Evolutionary conservation across 1,140 invertebrate genomes (phyloP), one percentile per base, ranked within the genome.

Genomic region (Whitmania pigra): DNA sequence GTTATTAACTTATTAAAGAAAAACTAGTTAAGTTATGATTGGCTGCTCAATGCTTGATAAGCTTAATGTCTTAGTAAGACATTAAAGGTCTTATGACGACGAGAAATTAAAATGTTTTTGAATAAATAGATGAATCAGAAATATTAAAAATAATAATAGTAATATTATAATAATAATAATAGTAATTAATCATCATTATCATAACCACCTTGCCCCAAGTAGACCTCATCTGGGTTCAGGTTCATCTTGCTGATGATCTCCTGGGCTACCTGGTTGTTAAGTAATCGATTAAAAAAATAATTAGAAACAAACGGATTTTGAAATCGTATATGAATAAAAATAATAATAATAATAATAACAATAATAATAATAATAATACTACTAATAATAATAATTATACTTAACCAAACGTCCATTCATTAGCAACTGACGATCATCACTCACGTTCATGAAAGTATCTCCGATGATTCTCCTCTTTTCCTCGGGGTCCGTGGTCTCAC

Each of bases 391-490:
- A 20, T n/a, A n/a, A n/a, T n/a, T n/a, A n/a, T n/a, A n/a, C n/a
- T n/a, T n/a, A n/a, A n/a, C n/a, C n/a, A n/a, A n/a, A n/a, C n/a
- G n/a, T n/a, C n/a, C n/a, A n/a, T n/a, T n/a, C n/a, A 57, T 57
- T 25, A 57, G 2, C 9, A 9, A 25, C 54, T n/a, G 54, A 57
- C 9, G 6, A 63, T n/a, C 13, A 49, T 5, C 15, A 17, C 43
- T 11, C 77, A 87, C 86, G 79, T 88, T 88, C 73, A 98, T 92
- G 84, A 99, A 99, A 71, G 95, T 93, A 83, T 99, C 96, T 36
- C 96, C 96, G 78, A 99, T 99, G 76, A 99, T 98, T 85, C 93
- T 94, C 67, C 96, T 86, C 80, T 99, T 99, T 78, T 97, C 93
- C 84, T 99, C 96, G 0, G 96, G 96, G 81, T 90, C 88, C 0